Evolutionary conservation across 2,888 invertebrate species (phyloP).

Genomic region (Altica lythri): DNA sequence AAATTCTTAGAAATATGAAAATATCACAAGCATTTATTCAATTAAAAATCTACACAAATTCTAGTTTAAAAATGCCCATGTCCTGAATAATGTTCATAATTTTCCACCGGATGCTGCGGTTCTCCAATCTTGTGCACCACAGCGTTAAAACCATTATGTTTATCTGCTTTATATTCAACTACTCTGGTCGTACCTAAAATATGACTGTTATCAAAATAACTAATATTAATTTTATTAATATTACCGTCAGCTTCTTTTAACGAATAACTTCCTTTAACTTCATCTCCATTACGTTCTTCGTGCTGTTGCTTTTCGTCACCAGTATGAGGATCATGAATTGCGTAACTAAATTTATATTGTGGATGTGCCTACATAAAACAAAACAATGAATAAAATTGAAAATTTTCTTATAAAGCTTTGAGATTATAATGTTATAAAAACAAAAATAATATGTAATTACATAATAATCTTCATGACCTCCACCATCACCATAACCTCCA

Average conservation of each 20-base stretch:
- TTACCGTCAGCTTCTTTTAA: conserved; percentile 61
- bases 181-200: conserved; percentile 45
- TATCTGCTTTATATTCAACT: conserved; percentile 47
- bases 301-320: conserved; percentile 52
- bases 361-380: conserved; percentile 40
- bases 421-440: not conserved
- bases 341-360: conserved; percentile 47
- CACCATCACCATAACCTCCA: conserved; percentile 32
- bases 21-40: no score
- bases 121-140: conserved; percentile 45
- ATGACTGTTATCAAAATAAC: no score
- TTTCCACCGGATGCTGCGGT: conserved; percentile 33
- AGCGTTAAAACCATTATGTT: conserved; percentile 46
- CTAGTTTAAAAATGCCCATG: conserved; percentile 34
- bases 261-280: conserved; percentile 66
- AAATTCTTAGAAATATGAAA: no score
- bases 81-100: conserved; percentile 34
- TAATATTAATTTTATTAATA: no score
- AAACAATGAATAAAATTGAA: not conserved
- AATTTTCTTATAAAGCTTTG: not conserved
- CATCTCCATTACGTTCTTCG: conserved; percentile 67
- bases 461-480: conserved; percentile 41
- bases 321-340: conserved; percentile 46
- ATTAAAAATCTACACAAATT: conserved; percentile 3
- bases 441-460: conserved; percentile 31